A percentile compares a stretch with the other conserved stretches of the same genome.
Evolutionary conservation across 2,797 vertebrate genomes (phyloP).

Genomic region (Glyptemys insculpta): DNA sequence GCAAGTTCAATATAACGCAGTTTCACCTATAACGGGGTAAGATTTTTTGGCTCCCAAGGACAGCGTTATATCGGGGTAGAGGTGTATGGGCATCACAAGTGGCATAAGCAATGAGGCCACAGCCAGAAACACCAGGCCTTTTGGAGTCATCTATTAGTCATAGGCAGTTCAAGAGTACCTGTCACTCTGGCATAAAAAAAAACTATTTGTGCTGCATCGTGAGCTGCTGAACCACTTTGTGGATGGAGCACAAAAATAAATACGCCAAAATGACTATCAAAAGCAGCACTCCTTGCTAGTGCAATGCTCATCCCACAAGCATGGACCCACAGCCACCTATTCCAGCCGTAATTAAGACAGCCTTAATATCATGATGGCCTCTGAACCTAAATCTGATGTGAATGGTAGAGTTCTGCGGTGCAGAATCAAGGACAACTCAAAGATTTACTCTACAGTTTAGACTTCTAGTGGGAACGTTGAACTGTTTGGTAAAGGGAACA

Average conservation of each 20-base stretch:
- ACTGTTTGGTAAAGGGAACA: neutral
- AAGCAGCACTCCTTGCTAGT: neutral
- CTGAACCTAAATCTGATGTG: fast-evolving
- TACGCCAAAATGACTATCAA: neutral
- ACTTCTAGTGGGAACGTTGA: neutral
- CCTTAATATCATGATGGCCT: neutral
- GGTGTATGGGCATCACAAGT: too few relatives aligned
- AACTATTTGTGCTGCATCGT: neutral
- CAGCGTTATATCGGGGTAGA: too few relatives aligned
- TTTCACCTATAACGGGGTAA: too few relatives aligned
- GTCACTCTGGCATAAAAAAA: neutral
- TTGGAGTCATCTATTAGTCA: neutral
- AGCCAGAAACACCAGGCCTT: neutral
- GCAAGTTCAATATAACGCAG: too few relatives aligned
- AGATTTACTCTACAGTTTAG: neutral
- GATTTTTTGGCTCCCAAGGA: too few relatives aligned
- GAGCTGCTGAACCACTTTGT: neutral
- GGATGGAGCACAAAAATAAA: neutral
- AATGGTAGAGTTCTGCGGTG: neutral
- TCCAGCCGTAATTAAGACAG: neutral
- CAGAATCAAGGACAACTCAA: neutral
- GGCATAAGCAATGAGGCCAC: neutral
- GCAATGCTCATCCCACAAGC: neutral
- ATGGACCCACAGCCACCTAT: neutral
- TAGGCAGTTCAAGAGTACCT: neutral